A percentile compares a stretch with the other conserved stretches of the same genome.
Evolutionary conservation across 1,140 invertebrate genomes (phyloP).

Genomic region (Cotesia typhae): DNA sequence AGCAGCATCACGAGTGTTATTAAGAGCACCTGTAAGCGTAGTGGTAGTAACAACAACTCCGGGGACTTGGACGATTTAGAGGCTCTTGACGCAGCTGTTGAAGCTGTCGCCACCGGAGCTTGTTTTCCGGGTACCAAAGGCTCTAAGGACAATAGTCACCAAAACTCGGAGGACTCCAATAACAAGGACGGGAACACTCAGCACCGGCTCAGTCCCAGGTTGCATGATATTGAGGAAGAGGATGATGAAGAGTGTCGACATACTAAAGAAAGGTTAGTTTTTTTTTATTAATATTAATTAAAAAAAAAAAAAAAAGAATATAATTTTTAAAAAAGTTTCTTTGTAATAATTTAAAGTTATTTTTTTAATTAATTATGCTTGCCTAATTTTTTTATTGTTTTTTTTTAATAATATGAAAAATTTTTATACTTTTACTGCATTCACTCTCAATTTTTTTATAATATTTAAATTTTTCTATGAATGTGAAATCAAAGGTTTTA

Average conservation of each 20-base stretch:
- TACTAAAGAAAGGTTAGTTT: constrained; percentile 57
- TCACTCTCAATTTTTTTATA: no score
- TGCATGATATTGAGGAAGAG: constrained; percentile 68
- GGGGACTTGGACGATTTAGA: constrained; percentile 18
- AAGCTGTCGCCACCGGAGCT: constrained; percentile 18
- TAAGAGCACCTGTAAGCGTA: constrained; percentile 1
- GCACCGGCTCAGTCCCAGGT: constrained; percentile 59
- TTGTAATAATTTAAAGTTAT: no score
- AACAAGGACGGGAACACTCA: constrained; percentile 54
- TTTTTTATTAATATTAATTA: constrained; percentile 22
- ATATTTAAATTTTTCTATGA: no score
- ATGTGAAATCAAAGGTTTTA: no score
- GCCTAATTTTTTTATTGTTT: no score
- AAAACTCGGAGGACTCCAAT: constrained; percentile 47
- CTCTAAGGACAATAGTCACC: constrained; percentile 11
- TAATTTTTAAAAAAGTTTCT: neutral
- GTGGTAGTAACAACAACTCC: constrained; percentile 4
- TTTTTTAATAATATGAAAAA: no score
- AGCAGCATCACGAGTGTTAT: no score
- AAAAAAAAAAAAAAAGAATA: neutral
- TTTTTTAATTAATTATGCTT: no score
- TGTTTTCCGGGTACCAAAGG: neutral
- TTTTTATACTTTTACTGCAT: no score
- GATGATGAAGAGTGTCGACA: constrained; percentile 65
- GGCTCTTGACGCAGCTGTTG: constrained; percentile 25